Base-by-base conservation (phyloP, 2,888 invertebrate species). In the Leucoptera coffeella region DNA sequence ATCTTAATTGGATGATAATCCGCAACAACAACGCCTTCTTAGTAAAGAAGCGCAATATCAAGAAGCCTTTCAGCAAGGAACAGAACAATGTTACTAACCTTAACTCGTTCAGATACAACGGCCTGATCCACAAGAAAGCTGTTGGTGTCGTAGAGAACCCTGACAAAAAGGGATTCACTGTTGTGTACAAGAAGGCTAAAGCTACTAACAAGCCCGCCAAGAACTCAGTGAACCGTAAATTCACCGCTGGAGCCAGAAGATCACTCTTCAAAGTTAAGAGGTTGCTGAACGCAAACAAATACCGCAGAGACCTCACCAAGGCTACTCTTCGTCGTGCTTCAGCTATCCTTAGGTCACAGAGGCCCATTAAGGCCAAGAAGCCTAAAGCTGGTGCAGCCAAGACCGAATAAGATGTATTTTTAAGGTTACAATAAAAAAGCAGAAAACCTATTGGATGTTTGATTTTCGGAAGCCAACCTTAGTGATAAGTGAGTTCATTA, bases 81-180 rank as follows among this genome's bases (percentile, higher is more conserved):
- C 80, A 91, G 17, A 89, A 87, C 71, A 97, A 97, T 69, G 77
- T 97, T 64, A 87, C 85, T 49, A 91, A 90, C 69, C 74, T 89
- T 42, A 92, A 87, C 69, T 90, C 93, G 27, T 93, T 82, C 75
- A 84, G 92, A 42, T 95, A 91, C 77, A 95, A 89, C 64, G 97
- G 97, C 27, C 61, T 96, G 42, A 80, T 96, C 41, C 93, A 95
- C 61, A 85, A 82, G 54, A 92, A 92, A 60, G 85, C 89, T 22
- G 77, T 97, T 40, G 91, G 91, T 42, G 77, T 97, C 51, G 78
- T 83, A 15, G 84, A 85, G 43, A 83, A 87, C 35, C 77, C 87
- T 28, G 90, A 91, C 65, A 92, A 94, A 59, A 93, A 95, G 62
- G 96, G 96, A 30, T 91, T 97, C 53, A 87, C 89, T 30, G 81